Evolutionary conservation across 2,113 vertebrate genomes (phyloP), one percentile per base, ranked within the genome.

Genomic region (Formicarius rufipectus): DNA sequence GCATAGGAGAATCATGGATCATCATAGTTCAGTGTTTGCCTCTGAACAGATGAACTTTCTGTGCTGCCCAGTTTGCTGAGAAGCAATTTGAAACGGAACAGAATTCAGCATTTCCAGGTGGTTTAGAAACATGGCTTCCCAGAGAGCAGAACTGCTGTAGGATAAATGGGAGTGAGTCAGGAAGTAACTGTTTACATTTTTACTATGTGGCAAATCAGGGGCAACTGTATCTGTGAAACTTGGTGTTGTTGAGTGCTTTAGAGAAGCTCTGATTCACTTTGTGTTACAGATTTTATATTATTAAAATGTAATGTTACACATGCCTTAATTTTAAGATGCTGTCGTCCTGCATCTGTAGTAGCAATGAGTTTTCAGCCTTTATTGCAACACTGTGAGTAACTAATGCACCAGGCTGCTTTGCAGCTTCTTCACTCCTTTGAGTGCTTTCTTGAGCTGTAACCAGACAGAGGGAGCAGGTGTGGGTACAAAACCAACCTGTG

Each of bases 11-110:
- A 45, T 75, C 27, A 21, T 0, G 0, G 24, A 16, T 85, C 18
- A 8, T 9, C 4, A 2, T 16, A 12, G 20, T 56, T 42, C 0
- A 1, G 0, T 23, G 14, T 73, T 90, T 66, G 12, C 3, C 2
- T 67, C 52, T 30, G 45, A 76, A 40, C 17, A 23, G 7, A 39
- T 33, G 44, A 17, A 16, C 56, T 75, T 45, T 1, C 7, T 79
- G 20, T 50, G 27, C 62, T 47, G 16, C 42, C 16, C 37, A 14
- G 4, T 67, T 44, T 84, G 22, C 59, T 59, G 45, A 59, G 39
- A 55, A 69, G 10, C 27, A 6, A 0, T 85, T 77, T 71, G 50
- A 58, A 79, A 33, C 7, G 2, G 30, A 44, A n/a, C 19, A 28
- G 42, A 68, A 56, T 63, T 75, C 62, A 68, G 19, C 7, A 30